phyloP scores from a whole-genome alignment of 2,797 vertebrate species.

The Otus scops region DNA sequence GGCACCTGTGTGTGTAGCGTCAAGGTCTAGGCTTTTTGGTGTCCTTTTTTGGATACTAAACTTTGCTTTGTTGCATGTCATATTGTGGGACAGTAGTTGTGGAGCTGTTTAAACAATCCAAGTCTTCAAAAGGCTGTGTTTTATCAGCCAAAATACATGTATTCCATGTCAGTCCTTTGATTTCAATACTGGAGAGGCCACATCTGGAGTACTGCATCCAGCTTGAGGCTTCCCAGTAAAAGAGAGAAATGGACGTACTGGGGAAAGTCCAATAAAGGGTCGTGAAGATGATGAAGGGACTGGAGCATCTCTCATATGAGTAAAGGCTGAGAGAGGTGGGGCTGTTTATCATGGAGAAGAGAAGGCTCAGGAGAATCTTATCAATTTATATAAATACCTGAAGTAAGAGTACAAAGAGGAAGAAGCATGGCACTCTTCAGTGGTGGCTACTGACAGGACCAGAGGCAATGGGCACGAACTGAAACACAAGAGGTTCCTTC shows the following conservation, averaged over 20 bases:
- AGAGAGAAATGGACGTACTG: rapidly evolving
- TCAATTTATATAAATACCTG: background rate
- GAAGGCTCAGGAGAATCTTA: background rate
- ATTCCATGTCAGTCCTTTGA: background rate
- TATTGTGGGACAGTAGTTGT: background rate
- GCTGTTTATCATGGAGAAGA: background rate
- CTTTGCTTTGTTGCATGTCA: background rate
- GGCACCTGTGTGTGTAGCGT: background rate
- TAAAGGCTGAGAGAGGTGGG: background rate
- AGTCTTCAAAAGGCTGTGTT: background rate
- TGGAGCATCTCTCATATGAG: background rate
- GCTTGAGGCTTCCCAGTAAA: rapidly evolving
- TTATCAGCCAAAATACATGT: background rate
- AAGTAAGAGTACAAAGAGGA: background rate
- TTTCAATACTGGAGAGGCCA: background rate
- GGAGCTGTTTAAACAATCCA: background rate
- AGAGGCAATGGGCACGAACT: background rate
- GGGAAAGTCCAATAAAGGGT: background rate
- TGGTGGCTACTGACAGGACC: background rate
- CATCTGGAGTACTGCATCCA: background rate
- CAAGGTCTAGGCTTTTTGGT: background rate
- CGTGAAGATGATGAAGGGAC: background rate
- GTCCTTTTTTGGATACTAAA: background rate
- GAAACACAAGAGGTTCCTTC: background rate
- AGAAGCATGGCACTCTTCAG: background rate